Percentiles rank a stretch among this genome's conserved stretches.
phyloP scores from a whole-genome alignment of 2,888 invertebrate species.

The Asteroscopus sphinx region DNA sequence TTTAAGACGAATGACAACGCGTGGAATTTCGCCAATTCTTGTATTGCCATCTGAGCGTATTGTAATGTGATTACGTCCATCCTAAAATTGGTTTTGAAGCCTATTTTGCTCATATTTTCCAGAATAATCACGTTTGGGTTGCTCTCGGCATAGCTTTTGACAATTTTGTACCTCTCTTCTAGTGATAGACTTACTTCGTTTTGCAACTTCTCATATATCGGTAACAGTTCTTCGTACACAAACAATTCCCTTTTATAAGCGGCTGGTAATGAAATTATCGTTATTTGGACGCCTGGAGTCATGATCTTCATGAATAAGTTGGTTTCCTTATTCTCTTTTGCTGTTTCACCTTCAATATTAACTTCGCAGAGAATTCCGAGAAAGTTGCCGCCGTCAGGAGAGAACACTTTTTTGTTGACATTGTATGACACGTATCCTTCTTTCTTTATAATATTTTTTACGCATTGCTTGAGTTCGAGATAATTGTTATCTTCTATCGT shows the following conservation, averaged over 20 bases:
- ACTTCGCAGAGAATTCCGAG: constrained; percentile 61
- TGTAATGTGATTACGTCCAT: constrained; percentile 63
- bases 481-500: constrained; percentile 6
- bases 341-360: constrained; percentile 61
- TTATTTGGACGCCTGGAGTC: constrained; percentile 43
- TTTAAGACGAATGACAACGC: constrained; percentile 68
- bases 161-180: constrained; percentile 47
- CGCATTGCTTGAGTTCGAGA: constrained; percentile 39
- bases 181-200: constrained; percentile 47
- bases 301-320: constrained; percentile 69
- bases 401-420: constrained; percentile 43
- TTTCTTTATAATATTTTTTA: constrained; percentile 56
- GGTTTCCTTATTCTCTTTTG: constrained; percentile 55
- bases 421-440: constrained; percentile 55
- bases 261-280: constrained; percentile 50
- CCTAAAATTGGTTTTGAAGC: constrained; percentile 62
- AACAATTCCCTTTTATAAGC: constrained; percentile 62
- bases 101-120: constrained; percentile 60
- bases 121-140: constrained; percentile 55
- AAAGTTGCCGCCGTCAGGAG: constrained; percentile 59
- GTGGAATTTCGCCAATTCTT: constrained; percentile 71
- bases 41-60: constrained; percentile 64
- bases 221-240: constrained; percentile 61
- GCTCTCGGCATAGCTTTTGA: constrained; percentile 52
- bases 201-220: constrained; percentile 57